Conservation (phyloP, 2,888 invertebrate genomes). For the Chesias legatella region DNA sequence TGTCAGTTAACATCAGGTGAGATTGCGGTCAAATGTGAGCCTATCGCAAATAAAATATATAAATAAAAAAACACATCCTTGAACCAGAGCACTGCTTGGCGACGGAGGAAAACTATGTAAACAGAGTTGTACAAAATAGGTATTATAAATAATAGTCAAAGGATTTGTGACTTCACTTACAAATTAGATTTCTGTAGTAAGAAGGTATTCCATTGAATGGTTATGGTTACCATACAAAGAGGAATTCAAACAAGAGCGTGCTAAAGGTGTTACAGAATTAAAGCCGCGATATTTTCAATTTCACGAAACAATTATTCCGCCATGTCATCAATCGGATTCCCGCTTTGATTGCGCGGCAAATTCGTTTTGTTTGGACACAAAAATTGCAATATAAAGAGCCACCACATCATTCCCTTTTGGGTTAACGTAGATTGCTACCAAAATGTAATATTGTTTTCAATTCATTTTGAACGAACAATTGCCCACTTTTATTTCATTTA, state of each 20-base stretch:
- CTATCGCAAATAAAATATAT: no score
- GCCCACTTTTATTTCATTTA: conserved; percentile 68
- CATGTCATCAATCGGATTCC: conserved; percentile 80
- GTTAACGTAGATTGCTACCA: conserved; percentile 79
- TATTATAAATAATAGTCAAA: no score
- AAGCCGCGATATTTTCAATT: conserved; percentile 75
- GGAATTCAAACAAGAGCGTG: conserved; percentile 15
- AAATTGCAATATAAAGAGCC: conserved; percentile 81
- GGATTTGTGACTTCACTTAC: no score
- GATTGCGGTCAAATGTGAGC: no score
- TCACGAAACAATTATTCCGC: conserved; percentile 79
- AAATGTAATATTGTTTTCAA: conserved; percentile 79
- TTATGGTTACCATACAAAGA: neutral
- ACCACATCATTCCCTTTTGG: conserved; percentile 80
- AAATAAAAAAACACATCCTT: no score
- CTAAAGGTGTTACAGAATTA: conserved; percentile 60
- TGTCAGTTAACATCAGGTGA: no score
- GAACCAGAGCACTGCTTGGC: no score
- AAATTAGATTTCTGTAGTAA: no score
- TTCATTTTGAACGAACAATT: conserved; percentile 75
- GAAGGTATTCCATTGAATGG: no score
- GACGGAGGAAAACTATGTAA: no score
- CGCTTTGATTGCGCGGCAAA: conserved; percentile 80
- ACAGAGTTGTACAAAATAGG: no score
- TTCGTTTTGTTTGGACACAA: conserved; percentile 80